phyloP scores from a whole-genome alignment of 2,888 invertebrate species.

The Drosophila atripex region DNA sequence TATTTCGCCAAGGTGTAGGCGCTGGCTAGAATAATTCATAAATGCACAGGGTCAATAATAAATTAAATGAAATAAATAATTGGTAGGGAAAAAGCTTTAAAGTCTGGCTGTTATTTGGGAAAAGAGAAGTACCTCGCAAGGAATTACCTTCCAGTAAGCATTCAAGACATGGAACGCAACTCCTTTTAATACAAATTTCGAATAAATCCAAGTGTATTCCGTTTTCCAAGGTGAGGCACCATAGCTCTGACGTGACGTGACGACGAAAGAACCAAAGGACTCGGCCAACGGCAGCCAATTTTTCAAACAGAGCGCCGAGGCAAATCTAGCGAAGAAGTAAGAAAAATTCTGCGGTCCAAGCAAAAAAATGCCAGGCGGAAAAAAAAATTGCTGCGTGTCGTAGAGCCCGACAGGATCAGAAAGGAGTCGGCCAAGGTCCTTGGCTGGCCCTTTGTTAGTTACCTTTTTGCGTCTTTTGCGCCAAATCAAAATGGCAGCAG shows the following conservation, averaged over 20 bases:
- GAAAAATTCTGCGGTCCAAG: slow-evolving; percentile 80
- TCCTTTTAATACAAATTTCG: background rate
- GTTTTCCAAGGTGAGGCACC: slow-evolving; percentile 47
- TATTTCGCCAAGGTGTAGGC: slow-evolving; percentile 43
- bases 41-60: background rate
- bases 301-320: slow-evolving; percentile 62
- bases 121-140: too few relatives aligned
- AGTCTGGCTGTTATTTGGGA: too few relatives aligned
- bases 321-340: slow-evolving; percentile 56
- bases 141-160: too few relatives aligned
- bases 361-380: slow-evolving; percentile 50
- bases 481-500: slow-evolving; percentile 78
- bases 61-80: background rate
- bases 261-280: slow-evolving; percentile 53
- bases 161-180: too few relatives aligned
- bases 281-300: slow-evolving; percentile 61
- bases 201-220: slow-evolving; percentile 16
- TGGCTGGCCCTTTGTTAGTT: slow-evolving; percentile 71
- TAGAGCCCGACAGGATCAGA: background rate
- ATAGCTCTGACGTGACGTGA: slow-evolving; percentile 43
- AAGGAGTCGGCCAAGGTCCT: slow-evolving; percentile 42
- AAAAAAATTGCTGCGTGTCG: slow-evolving; percentile 38
- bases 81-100: background rate
- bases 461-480: slow-evolving; percentile 74
- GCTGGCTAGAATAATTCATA: background rate